Evolutionary conservation across 2,888 invertebrate genomes (phyloP).

Genomic region (Eucera pruinosa): DNA sequence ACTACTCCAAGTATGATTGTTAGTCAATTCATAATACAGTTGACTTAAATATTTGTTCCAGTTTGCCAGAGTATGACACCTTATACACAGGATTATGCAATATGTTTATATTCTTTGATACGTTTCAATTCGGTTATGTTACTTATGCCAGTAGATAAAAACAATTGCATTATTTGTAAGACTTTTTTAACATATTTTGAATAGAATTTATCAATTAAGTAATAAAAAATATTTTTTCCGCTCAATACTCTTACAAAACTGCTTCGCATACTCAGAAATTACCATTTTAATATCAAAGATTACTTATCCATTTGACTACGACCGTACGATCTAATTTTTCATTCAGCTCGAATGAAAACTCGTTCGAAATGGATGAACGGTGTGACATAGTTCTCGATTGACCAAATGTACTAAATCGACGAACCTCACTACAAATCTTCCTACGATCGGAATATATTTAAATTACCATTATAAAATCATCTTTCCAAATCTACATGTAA

Average conservation of each 20-base stretch:
- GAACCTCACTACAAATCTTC: background rate
- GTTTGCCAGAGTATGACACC: background rate
- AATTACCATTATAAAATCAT: conserved; percentile 1
- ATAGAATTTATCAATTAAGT: background rate
- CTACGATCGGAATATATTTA: conserved; percentile 2
- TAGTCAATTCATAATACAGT: background rate
- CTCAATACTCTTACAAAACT: background rate
- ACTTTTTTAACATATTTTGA: background rate
- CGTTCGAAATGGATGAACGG: conserved; percentile 10
- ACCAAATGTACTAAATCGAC: background rate
- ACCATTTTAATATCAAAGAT: background rate
- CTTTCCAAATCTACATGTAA: no score
- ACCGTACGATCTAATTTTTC: conserved; percentile 27
- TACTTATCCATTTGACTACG: conserved; percentile 13
- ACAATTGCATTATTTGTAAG: background rate
- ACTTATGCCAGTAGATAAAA: background rate
- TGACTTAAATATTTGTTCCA: background rate
- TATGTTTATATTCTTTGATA: background rate
- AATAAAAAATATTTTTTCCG: background rate
- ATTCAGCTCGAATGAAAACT: conserved; percentile 24
- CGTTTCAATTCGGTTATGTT: conserved; percentile 4
- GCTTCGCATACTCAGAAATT: background rate
- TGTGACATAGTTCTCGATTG: conserved; percentile 26
- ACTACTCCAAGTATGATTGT: background rate
- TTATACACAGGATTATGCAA: conserved; percentile 9